phyloP scores from a whole-genome alignment of 2,113 vertebrate genomes.

The Nesospiza acunhae region DNA sequence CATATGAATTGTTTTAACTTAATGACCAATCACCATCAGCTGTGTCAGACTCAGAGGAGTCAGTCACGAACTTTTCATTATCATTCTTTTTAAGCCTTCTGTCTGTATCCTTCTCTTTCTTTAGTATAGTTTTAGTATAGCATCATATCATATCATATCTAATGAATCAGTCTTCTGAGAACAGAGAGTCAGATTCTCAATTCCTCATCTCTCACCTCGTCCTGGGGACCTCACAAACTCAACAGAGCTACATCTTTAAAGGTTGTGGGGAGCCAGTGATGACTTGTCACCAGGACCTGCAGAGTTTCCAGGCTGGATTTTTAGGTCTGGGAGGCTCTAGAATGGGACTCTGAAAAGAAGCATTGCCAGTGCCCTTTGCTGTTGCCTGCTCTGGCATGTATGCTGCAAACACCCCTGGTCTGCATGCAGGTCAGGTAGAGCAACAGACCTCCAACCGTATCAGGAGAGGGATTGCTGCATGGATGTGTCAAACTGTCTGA shows the following conservation, averaged over 20 bases:
- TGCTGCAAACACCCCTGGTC: not conserved
- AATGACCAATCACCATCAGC: too few species aligned
- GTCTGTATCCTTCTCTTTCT: too few species aligned
- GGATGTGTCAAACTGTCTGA: rapidly evolving
- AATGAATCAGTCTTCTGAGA: too few species aligned
- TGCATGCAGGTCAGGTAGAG: not conserved
- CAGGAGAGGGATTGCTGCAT: not conserved
- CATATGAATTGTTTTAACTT: too few species aligned
- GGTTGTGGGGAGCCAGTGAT: not conserved
- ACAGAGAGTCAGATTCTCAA: too few species aligned
- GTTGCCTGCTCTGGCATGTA: not conserved
- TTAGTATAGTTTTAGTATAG: too few species aligned
- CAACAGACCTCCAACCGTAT: rapidly evolving
- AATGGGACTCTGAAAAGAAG: not conserved
- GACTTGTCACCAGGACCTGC: not conserved
- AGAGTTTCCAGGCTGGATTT: not conserved
- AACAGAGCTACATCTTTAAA: not conserved
- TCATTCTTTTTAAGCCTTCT: too few species aligned
- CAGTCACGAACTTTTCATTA: too few species aligned
- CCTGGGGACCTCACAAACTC: too few species aligned
- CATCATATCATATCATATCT: too few species aligned
- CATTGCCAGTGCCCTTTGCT: not conserved
- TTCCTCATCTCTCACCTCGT: too few species aligned
- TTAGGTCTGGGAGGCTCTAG: not conserved
- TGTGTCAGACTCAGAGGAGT: too few species aligned